Evolutionary conservation across 2,888 invertebrate species (phyloP), one percentile per base, ranked within the genome.

Genomic region (Andricus curvator): DNA sequence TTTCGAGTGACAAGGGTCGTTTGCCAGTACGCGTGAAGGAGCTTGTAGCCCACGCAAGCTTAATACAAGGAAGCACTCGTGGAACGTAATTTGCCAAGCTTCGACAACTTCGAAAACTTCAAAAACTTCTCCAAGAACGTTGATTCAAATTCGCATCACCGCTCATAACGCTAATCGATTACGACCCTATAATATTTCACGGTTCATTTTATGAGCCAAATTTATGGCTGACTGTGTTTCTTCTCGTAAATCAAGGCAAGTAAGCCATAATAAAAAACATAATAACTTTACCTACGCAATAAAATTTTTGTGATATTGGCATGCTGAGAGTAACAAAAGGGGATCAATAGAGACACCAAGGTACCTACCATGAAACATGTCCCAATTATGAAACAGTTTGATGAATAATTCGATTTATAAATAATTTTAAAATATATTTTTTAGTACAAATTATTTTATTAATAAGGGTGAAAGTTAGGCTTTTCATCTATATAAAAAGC

Each of bases 1-100:
- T 74, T 74, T 29, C 68, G 48, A 74, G 56, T 74, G 56, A 74
- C 56, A 70, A 70, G 70, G 70, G 74, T 74, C 33, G 70, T 74
- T 74, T 74, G 33, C 51, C 29, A 51, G 29, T 11, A 29, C 25
- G 25, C 17, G 0, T 44, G 29, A 29, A 68, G 22, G 56, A 56
- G 56, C 74, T 74, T 56, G 15, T 29, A 74, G 33, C 15, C 2
- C 8, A 68, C n/a, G 13, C 29, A 29, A 17, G 20, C 51, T 29
- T 56, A 37, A 37, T 6, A 37, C 8, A 37, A 37, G 37, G 37
- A 37, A 37, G 6, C 6, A 0, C 37, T n/a, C 70, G 44, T 51
- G 48, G 51, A 51, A 25, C 70, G 48, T 51, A 70, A 70, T 51
- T 70, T 20, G 70, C 51, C 3, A 70, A 70, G 25, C 48, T 44